Conservation (phyloP, 1,140 invertebrate genomes). For the Atta cephalotes region DNA sequence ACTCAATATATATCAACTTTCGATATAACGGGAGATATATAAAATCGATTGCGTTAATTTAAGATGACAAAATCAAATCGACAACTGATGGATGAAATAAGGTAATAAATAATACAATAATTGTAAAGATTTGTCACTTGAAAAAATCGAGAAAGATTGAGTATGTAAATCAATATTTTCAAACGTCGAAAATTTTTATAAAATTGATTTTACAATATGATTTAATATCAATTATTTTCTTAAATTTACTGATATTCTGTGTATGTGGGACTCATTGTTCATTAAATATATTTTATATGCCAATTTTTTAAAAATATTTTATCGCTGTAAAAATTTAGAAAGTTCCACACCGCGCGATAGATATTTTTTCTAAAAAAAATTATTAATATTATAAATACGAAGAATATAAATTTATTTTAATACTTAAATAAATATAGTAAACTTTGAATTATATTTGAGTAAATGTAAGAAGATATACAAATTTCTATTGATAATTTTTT, state of each 20-base stretch:
- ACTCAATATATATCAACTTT: background rate
- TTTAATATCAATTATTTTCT: background rate
- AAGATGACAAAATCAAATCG: conserved; percentile 29
- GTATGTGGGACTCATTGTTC: background rate
- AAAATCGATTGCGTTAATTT: conserved; percentile 18
- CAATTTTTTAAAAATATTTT: background rate
- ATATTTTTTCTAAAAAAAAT: background rate
- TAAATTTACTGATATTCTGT: background rate
- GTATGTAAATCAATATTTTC: background rate
- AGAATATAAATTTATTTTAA: background rate
- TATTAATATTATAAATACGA: background rate
- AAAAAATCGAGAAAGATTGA: background rate
- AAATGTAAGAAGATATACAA: conserved; percentile 38
- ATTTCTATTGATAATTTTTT: conserved; percentile 48
- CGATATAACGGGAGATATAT: background rate
- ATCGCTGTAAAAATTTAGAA: background rate
- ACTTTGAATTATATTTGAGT: background rate
- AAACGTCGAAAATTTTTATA: background rate
- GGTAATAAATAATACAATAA: background rate
- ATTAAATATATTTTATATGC: background rate
- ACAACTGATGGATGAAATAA: background rate
- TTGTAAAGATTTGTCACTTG: background rate
- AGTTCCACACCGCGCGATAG: background rate
- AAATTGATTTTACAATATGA: background rate
- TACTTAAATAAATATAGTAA: conserved; percentile 3